phyloP scores from a whole-genome alignment of 2,797 vertebrate genomes.

The Paguma larvata region DNA sequence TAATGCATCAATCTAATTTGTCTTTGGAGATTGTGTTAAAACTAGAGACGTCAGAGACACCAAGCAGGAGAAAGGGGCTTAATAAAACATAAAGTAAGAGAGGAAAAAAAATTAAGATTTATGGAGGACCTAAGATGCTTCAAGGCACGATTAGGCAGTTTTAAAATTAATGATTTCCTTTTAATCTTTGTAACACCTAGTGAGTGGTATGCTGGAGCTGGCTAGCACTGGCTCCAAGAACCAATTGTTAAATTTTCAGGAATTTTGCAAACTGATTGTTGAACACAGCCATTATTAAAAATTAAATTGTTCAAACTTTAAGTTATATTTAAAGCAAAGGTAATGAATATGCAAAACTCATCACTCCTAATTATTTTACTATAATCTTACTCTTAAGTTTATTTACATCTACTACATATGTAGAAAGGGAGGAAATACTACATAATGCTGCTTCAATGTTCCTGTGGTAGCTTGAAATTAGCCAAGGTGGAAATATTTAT shows the following conservation, averaged over 20 bases:
- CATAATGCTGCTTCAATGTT: not conserved
- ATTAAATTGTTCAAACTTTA: slow-evolving; percentile 1
- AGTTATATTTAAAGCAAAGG: slow-evolving; percentile 1
- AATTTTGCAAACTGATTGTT: slow-evolving; percentile 8
- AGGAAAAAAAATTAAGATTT: not conserved
- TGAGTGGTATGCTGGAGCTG: not conserved
- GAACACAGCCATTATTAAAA: slow-evolving; percentile 13
- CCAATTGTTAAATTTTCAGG: not conserved
- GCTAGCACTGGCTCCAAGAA: not conserved
- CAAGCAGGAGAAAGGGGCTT: not conserved
- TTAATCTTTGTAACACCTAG: slow-evolving; percentile 2
- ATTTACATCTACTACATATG: not conserved
- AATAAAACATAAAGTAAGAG: slow-evolving; percentile 50
- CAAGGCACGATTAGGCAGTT: not conserved
- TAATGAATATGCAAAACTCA: not conserved
- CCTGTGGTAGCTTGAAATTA: not conserved
- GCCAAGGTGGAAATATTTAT: not conserved
- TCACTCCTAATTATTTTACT: not conserved
- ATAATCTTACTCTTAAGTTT: not conserved
- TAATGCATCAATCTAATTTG: not conserved
- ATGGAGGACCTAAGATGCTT: not conserved
- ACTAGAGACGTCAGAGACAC: not conserved
- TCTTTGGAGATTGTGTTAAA: not conserved
- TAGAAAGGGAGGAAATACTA: not conserved
- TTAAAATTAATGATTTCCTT: slow-evolving; percentile 55